These are phyloP conservation scores for Patella ulyssiponensis DNA, from an alignment of 2,888 invertebrate genomes.

Conservation along the genomic window DNA sequence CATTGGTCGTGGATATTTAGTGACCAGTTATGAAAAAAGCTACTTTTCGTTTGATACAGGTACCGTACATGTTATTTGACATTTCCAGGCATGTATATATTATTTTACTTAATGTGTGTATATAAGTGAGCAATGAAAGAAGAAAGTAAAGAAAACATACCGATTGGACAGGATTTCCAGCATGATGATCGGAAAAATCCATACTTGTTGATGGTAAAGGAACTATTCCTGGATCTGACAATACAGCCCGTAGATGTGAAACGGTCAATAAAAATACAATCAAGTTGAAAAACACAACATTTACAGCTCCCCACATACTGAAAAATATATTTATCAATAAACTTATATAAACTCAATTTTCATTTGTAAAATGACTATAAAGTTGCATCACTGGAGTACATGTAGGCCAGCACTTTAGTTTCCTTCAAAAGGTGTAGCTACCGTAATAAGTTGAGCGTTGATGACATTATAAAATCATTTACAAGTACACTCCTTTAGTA, in stretches of 20 bases:
- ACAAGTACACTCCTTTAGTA: no score
- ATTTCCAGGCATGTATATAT: no score
- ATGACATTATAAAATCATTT: no score
- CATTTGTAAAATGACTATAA: neutral
- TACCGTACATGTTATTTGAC: no score
- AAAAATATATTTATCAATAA: slow-evolving; percentile 52
- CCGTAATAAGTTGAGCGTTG: neutral
- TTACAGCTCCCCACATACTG: slow-evolving; percentile 87
- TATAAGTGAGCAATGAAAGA: no score
- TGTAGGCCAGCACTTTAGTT: neutral
- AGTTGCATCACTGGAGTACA: neutral
- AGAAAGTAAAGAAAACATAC: no score
- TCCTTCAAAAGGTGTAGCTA: neutral
- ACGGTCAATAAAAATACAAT: slow-evolving; percentile 82
- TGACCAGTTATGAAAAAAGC: no score
- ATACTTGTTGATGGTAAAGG: slow-evolving; percentile 79
- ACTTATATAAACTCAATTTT: neutral
- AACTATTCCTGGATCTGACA: slow-evolving; percentile 91
- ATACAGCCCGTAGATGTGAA: slow-evolving; percentile 87
- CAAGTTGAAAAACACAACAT: slow-evolving; percentile 85
- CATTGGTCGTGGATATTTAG: no score
- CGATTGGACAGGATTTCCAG: slow-evolving; percentile 48
- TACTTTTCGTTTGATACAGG: no score
- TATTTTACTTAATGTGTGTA: no score
- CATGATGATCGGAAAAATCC: slow-evolving; percentile 81